Evolutionary conservation across 2,888 invertebrate genomes (phyloP).

Genomic region (Tolmerus cingulatus): DNA sequence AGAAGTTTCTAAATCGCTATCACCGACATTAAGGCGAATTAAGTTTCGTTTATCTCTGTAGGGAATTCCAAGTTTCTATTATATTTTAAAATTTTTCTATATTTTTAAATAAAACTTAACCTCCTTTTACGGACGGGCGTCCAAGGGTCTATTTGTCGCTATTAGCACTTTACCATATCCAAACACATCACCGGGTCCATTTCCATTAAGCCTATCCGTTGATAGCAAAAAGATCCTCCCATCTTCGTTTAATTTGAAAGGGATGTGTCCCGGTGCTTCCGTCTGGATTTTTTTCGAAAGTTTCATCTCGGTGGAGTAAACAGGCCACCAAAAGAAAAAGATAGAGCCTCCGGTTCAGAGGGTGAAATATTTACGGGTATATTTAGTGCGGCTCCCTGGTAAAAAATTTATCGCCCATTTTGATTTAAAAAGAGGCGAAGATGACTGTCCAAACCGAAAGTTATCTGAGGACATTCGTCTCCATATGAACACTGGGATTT

Average conservation of each 20-base stretch:
- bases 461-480: constrained; percentile 42
- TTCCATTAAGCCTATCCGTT: constrained; percentile 7
- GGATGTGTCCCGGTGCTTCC: neutral
- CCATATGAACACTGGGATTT: constrained; percentile 1
- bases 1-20: neutral
- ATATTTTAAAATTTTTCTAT: neutral
- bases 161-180: constrained; percentile 31
- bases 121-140: neutral
- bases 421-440: constrained; percentile 32
- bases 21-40: neutral
- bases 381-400: constrained; percentile 42
- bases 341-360: neutral
- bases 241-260: neutral
- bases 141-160: constrained; percentile 35
- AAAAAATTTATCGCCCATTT: constrained; percentile 45
- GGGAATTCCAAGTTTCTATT: neutral
- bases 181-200: neutral
- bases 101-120: neutral
- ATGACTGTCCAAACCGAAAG: constrained; percentile 35
- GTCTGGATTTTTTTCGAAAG: neutral
- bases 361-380: constrained; percentile 35
- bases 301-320: neutral
- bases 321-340: neutral
- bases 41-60: neutral
- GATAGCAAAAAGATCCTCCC: neutral